Base-by-base conservation (phyloP, 2,888 invertebrate species). In the Hartigia nigra region DNA sequence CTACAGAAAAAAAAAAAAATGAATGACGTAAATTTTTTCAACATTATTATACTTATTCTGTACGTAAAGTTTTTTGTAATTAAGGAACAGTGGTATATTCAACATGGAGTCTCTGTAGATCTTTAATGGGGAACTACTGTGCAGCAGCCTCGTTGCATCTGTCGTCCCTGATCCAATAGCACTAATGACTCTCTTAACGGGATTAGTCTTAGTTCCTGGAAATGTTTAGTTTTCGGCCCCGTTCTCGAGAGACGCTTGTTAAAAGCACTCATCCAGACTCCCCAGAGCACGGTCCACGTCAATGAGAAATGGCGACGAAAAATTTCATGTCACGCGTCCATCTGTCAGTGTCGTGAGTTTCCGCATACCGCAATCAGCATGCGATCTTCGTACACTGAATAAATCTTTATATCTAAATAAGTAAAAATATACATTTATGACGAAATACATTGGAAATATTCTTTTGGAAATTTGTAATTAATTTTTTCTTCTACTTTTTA, bases 151-250 rank as follows among this genome's bases (percentile, higher is more conserved):
- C 31, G 4, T 31, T 72, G 12, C 72, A 72, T 72, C 72, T 34
- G 72, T 34, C 32, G 32, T 72, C 31, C 72, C 72, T 23, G 12
- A 32, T 72, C 72, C 32, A 72, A 31, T 32, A 31, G 72, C 31
- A 14, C 31, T 72, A 72, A 72, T 72, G 72, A 34, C 72, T 72
- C 72, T 12, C 72, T 72, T 72, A 72, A 72, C 72, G 72, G 72
- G 72, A 72, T 72, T 12, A 72, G 72, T 34, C 31, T 12, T 32
- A 34, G 72, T 31, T 72, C 72, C 72, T 72, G 72, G 72, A 32
- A 72, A 72, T 72, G 72, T 72, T 72, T 72, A 31, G 31, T 31
- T 72, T 72, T 23, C 55, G 14, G 9, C 9, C 55, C 23, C 55
- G 23, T 5, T 23, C 55, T 55, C 55, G 9, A 55, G 55, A 55